Conservation (phyloP, 2,888 invertebrate species). For the Phoenoteleia sp. region DNA sequence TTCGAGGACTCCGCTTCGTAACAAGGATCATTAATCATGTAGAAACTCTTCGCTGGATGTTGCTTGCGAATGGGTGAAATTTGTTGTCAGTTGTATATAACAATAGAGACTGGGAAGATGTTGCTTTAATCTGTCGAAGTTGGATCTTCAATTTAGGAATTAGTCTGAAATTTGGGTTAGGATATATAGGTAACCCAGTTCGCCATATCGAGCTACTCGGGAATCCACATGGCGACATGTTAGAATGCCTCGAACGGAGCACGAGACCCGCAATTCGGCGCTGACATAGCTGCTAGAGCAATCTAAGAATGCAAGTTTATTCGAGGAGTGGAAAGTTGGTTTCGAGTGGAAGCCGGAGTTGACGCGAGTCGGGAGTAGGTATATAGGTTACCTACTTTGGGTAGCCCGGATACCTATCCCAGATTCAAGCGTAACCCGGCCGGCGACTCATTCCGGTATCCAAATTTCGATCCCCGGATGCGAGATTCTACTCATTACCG, state of each 20-base stretch:
- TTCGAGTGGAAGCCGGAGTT: background rate
- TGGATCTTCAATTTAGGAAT: background rate
- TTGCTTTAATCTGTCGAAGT: background rate
- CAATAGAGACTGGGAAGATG: background rate
- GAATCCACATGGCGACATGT: background rate
- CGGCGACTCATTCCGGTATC: background rate
- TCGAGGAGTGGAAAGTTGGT: slow-evolving; percentile 5
- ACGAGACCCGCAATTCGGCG: background rate
- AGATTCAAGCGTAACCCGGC: background rate
- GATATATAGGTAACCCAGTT: slow-evolving; percentile 32
- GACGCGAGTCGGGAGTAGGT: slow-evolving; percentile 30
- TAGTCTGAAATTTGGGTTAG: background rate
- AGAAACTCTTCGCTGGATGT: background rate
- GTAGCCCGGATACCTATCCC: slow-evolving; percentile 3
- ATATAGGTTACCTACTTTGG: slow-evolving; percentile 48
- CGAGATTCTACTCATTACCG: background rate
- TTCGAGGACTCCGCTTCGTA: background rate
- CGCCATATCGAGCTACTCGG: background rate
- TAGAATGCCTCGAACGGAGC: no score
- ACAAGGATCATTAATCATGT: slow-evolving; percentile 41
- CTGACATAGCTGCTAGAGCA: background rate
- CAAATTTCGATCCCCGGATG: background rate
- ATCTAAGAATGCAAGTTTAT: background rate
- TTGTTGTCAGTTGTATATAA: background rate
- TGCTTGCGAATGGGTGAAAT: background rate